phyloP scores from a whole-genome alignment of 2,888 invertebrate genomes.

The Amiota communis region DNA sequence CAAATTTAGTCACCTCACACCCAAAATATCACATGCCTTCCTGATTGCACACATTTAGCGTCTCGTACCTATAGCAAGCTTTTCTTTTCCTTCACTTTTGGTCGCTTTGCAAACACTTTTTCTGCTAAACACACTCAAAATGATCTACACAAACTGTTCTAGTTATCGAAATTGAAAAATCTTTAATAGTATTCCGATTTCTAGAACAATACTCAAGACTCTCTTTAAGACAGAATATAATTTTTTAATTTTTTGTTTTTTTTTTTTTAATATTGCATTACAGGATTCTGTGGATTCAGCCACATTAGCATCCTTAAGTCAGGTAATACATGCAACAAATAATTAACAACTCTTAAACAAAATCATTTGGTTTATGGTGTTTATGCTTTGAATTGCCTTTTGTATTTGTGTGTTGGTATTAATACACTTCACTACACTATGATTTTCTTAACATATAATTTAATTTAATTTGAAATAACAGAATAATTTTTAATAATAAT shows the following conservation, averaged over 20 bases:
- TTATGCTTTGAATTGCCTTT: neutral
- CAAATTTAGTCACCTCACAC: neutral
- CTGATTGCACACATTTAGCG: neutral
- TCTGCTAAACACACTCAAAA: slow-evolving; percentile 2
- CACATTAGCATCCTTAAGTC: slow-evolving; percentile 74
- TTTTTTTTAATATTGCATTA: slow-evolving; percentile 68
- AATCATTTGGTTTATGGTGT: slow-evolving; percentile 12
- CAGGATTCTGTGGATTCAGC: slow-evolving; percentile 74
- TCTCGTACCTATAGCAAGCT: neutral
- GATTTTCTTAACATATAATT: too few species aligned
- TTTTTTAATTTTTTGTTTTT: slow-evolving; percentile 59
- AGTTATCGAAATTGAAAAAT: too few species aligned
- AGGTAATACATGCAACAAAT: slow-evolving; percentile 68
- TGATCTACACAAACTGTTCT: neutral
- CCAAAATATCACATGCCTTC: neutral
- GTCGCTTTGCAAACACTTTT: neutral
- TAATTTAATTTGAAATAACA: too few species aligned
- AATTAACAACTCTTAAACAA: slow-evolving; percentile 25
- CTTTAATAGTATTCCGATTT: too few species aligned
- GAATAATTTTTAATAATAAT: too few species aligned
- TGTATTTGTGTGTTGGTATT: slow-evolving; percentile 3
- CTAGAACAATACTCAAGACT: too few species aligned
- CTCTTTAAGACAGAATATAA: neutral
- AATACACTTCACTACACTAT: neutral
- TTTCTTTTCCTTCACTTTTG: neutral